Percentiles rank a stretch among this genome's conserved stretches.
These are phyloP conservation scores for Globodera ellingtonae DNA, from an alignment of 1,140 invertebrate genomes.

Conservation along the genomic window DNA sequence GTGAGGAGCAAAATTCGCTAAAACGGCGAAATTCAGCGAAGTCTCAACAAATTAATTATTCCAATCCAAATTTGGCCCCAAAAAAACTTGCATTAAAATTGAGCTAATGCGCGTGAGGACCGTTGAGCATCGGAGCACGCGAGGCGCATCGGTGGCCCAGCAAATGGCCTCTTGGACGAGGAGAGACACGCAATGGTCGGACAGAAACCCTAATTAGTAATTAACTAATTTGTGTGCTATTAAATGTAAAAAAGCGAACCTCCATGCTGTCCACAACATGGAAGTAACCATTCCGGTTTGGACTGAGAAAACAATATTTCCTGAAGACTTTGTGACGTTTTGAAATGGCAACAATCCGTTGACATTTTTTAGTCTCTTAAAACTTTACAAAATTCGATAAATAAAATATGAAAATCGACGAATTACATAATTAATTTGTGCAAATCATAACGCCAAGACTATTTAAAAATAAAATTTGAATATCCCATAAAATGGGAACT, in stretches of 20 bases:
- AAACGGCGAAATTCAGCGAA: too few species aligned
- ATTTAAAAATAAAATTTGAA: too few species aligned
- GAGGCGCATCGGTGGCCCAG: background rate
- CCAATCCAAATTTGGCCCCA: background rate
- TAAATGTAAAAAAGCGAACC: background rate
- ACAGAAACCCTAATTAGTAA: constrained; percentile 8
- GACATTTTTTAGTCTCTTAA: too few species aligned
- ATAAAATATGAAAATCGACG: too few species aligned
- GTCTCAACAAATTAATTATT: too few species aligned
- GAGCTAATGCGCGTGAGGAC: constrained; percentile 1
- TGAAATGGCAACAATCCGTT: background rate
- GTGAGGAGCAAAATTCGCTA: constrained; percentile 5
- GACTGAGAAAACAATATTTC: background rate
- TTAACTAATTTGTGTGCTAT: background rate
- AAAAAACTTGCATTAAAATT: constrained; percentile 3
- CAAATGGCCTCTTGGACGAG: background rate
- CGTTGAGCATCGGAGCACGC: constrained; percentile 9
- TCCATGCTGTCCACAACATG: constrained; percentile 5
- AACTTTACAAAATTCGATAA: too few species aligned
- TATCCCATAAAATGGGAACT: too few species aligned
- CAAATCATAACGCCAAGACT: too few species aligned
- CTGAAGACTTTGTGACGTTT: background rate
- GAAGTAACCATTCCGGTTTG: background rate
- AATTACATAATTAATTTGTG: too few species aligned
- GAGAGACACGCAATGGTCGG: constrained; percentile 12